Base-by-base conservation (phyloP, 2,797 vertebrate species). In the Eidolon dupreanum region DNA sequence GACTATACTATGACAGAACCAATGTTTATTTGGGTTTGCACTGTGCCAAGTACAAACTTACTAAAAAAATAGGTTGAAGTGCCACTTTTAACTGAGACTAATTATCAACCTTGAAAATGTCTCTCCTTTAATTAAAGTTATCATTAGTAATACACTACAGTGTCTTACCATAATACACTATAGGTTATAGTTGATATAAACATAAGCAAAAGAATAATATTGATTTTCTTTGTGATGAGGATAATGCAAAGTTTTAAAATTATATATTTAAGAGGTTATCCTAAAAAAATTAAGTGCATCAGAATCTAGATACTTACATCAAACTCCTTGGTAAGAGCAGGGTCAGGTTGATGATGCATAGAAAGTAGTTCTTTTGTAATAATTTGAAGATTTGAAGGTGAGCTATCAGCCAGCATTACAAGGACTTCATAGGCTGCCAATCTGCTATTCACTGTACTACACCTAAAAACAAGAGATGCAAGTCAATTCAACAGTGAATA, bases 371-470 rank as follows among this genome's bases (percentile, higher is more conserved):
- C 99, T 97, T 97, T 99, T 46, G 99, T 99, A 97, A 99, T 99
- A 79, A 99, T 99, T 93, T 99, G 99, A 73, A 99, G 99, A 97
- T 99, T 99, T 92, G 99, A 98, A 93, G 99, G 98, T 5, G 99
- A 99, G 97, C 99, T 99, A 98, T 99, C 99, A 26, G 99, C 99
- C 97, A 99, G 96, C 99, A 99, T 99, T 81, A 99, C 99, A 96
- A 99, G 98, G 90, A 99, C 99, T 98, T 99, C 99, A 59, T 99
- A 99, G 46, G 99, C 99, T 92, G 99, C 99, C 97, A 99, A 98
- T 49, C 99, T 98, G 97, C 99, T 99, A 98, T 99, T 99, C 73
- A 99, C 99, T n/a, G 99, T 99, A 98, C 99, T 99, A 98, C 99
- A 99, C 97, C 99, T 99, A 87, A 96, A 94, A 98, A 95, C 83